These are phyloP conservation scores for Aricia artaxerxes DNA, from an alignment of 2,888 invertebrate genomes.

Conservation along the genomic window DNA sequence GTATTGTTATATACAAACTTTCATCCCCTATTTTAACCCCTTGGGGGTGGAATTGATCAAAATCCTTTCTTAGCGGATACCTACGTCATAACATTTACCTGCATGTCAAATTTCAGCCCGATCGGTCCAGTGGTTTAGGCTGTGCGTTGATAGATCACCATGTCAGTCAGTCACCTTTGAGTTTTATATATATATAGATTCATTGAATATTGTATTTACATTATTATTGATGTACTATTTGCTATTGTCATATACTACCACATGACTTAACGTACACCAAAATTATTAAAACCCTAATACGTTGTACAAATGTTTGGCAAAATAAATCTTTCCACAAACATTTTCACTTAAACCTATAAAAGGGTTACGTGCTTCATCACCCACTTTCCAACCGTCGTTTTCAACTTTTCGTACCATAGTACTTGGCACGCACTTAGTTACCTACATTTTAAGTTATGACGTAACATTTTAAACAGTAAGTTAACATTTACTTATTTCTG, in stretches of 20 bases:
- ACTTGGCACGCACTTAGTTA: neutral
- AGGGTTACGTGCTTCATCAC: neutral
- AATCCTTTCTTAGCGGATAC: no score
- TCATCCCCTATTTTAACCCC: no score
- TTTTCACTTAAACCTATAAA: slow-evolving; percentile 28
- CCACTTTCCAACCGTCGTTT: slow-evolving; percentile 24
- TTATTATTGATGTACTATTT: no score
- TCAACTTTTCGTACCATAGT: neutral
- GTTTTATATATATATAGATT: neutral
- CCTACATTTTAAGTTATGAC: no score
- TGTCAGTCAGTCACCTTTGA: no score
- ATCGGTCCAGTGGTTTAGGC: no score
- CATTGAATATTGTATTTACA: neutral
- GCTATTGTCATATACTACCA: no score
- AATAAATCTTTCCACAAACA: slow-evolving; percentile 12
- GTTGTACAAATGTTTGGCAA: slow-evolving; percentile 13
- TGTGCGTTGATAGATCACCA: no score
- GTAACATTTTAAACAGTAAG: neutral
- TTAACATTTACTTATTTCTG: neutral
- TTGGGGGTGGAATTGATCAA: no score
- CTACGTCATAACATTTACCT: no score
- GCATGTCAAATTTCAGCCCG: no score
- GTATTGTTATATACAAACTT: no score
- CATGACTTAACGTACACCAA: neutral
- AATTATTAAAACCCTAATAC: slow-evolving; percentile 1